Evolutionary conservation across 1,140 invertebrate species (phyloP).

Genomic region (Hycleus cichorii): DNA sequence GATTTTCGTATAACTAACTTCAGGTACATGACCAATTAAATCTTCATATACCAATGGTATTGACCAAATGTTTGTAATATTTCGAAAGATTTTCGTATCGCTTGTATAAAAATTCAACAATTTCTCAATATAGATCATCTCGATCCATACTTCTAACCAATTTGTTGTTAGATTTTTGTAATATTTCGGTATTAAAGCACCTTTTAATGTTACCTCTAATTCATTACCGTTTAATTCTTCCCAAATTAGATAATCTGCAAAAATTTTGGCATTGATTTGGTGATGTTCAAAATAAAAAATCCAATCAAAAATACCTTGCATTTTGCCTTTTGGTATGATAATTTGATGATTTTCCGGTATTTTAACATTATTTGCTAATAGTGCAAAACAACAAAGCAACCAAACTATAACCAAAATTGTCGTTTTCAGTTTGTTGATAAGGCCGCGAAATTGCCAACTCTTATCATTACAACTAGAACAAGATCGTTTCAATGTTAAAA

Average conservation of each 20-base stretch:
- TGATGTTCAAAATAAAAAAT: not conserved
- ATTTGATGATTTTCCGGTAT: constrained; percentile 52
- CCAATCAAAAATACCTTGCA: constrained; percentile 39
- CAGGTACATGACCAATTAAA: constrained; percentile 46
- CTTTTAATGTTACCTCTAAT: constrained; percentile 43
- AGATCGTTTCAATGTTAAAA: too few species aligned
- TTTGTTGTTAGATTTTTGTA: constrained; percentile 43
- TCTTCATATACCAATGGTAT: constrained; percentile 45
- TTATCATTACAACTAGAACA: too few species aligned
- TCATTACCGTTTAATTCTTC: constrained; percentile 34
- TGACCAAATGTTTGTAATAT: constrained; percentile 45
- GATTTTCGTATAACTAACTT: constrained; percentile 39
- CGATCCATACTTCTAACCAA: constrained; percentile 46
- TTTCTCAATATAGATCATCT: constrained; percentile 36
- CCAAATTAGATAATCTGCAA: constrained; percentile 41
- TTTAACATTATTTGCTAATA: constrained; percentile 59
- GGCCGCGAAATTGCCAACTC: too few species aligned
- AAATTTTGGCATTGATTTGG: constrained; percentile 20
- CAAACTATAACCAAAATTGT: constrained; percentile 37
- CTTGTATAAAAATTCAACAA: constrained; percentile 18
- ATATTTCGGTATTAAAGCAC: constrained; percentile 44
- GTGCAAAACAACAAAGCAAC: constrained; percentile 55
- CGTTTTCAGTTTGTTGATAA: too few species aligned
- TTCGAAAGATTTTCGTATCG: constrained; percentile 39
- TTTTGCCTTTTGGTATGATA: constrained; percentile 45